These are phyloP conservation scores for Geophilus truncorum DNA, from an alignment of 2,888 invertebrate species.

Conservation along the genomic window DNA sequence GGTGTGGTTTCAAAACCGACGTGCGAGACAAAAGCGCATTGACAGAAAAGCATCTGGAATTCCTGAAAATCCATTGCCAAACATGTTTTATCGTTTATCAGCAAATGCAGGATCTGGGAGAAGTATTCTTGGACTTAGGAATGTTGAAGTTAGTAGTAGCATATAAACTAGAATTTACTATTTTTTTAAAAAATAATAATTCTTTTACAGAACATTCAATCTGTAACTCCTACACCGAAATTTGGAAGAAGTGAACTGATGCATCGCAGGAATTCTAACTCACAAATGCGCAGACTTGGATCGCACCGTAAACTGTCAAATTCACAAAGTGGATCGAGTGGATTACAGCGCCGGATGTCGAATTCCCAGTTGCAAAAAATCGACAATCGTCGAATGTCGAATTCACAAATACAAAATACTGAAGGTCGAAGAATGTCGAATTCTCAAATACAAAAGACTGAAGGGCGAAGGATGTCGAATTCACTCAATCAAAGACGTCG, in stretches of 20 bases:
- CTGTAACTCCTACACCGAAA: background rate
- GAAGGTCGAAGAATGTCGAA: too few relatives aligned
- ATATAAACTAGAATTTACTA: too few relatives aligned
- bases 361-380: too few relatives aligned
- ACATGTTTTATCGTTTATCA: background rate
- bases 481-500: background rate
- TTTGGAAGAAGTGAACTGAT: too few relatives aligned
- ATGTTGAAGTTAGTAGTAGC: background rate
- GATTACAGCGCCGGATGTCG: too few relatives aligned
- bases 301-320: too few relatives aligned
- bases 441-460: too few relatives aligned
- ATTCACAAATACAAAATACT: background rate
- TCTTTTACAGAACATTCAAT: background rate
- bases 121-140: background rate
- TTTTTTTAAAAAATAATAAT: too few relatives aligned
- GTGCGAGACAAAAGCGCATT: background rate
- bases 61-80: background rate
- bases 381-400: background rate
- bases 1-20: conserved; percentile 31
- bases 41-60: background rate
- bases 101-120: background rate
- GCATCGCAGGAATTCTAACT: too few relatives aligned
- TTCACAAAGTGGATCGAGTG: too few relatives aligned
- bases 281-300: too few relatives aligned
- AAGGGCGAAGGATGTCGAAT: too few relatives aligned